Base-by-base conservation (phyloP, 2,888 invertebrate genomes). In the Dyspetes luteomarginatus region DNA sequence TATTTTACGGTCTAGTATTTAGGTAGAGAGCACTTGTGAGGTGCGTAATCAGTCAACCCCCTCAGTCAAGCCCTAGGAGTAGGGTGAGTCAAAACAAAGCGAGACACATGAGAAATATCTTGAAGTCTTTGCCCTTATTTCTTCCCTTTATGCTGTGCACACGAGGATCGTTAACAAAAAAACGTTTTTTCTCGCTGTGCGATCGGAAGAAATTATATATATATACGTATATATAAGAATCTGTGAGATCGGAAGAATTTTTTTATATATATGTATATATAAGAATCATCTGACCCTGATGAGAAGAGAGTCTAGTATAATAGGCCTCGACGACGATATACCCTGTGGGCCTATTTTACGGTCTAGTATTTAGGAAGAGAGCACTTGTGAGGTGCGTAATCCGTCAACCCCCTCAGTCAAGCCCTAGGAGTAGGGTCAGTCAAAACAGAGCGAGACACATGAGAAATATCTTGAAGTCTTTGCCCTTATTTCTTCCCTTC, bases 331-430 rank as follows among this genome's bases (percentile, higher is more conserved):
- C 50, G 77, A 64, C 65, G 73, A 65, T 71, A 60, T 65, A 74
- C 68, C 78, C 78, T 81, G 75, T 78, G 82, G 83, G 69, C 76
- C 79, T 64, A 62, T 68, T 81, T 73, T 67, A 36, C 65, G 22
- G 28, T 26, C 3, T 56, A 22, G 50, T 43, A 65, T 17, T 2
- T 15, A 4, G 48, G 43, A 64, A 69, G 28, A 22, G 15, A 65
- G 30, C 22, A 41, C 24, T 56, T 43, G 17, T 26, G 24, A 48
- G 41, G 36, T 45, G 41, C 28, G 43, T 62, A 36, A 28, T 24
- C 24, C 43, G 30, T 26, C 17, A 26, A 17, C 30, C 3, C 43
- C 55, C 64, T 73, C 7, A 4, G 55, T 28, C 64, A 36, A 43
- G 26, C 7, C 48, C 62, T 41, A 56, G 28, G 41, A 41, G 64